Conservation (phyloP, 1,140 invertebrate genomes). For the Drosophila pandora region DNA sequence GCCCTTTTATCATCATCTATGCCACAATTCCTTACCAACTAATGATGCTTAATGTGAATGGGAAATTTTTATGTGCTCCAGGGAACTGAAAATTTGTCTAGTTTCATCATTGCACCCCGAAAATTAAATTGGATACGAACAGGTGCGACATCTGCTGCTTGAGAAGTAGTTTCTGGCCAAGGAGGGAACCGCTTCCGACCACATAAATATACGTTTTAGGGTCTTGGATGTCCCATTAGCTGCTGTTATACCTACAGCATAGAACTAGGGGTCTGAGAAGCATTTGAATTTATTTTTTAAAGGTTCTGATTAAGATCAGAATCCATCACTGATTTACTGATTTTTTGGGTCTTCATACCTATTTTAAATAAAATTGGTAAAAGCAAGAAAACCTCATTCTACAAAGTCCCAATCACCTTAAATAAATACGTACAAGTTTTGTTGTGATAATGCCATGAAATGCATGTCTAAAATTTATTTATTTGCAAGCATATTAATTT, state of each 20-base stretch:
- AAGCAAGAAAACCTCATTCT: no score
- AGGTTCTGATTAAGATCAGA: background rate
- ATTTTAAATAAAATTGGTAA: no score
- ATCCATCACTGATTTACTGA: no score
- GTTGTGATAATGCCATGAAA: background rate
- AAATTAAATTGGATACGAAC: conserved; percentile 1
- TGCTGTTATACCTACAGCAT: background rate
- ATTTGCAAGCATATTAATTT: conserved; percentile 77
- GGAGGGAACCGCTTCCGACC: background rate
- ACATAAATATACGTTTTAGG: conserved; percentile 1
- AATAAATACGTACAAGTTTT: conserved; percentile 52
- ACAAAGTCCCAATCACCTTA: no score
- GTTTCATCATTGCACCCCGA: background rate
- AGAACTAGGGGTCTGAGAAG: background rate
- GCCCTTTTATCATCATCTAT: conserved; percentile 41
- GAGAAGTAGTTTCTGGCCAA: background rate
- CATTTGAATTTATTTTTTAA: background rate
- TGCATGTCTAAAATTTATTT: conserved; percentile 54
- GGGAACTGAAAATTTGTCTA: conserved; percentile 56
- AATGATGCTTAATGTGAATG: conserved; percentile 72
- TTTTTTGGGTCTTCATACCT: no score
- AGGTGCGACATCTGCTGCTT: conserved; percentile 1
- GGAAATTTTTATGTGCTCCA: conserved; percentile 66
- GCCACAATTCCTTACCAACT: conserved; percentile 53
- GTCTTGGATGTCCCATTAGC: background rate